Conservation (phyloP, 2,797 vertebrate species). For the Salarias fasciatus region DNA sequence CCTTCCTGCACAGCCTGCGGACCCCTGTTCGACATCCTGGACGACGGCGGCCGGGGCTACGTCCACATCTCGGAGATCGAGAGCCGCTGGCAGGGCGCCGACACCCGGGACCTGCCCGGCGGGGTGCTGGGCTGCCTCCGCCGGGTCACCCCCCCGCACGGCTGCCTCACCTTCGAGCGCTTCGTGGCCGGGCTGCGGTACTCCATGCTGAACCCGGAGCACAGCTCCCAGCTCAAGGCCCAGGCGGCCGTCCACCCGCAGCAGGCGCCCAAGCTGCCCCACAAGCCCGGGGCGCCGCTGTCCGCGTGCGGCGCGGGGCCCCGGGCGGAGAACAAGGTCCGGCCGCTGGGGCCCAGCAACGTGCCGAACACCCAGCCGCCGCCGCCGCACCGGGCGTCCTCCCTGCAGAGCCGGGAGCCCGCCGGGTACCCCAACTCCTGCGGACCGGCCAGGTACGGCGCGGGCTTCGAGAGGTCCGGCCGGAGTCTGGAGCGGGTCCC, state of each 20-base stretch:
- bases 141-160: slow-evolving; percentile 88
- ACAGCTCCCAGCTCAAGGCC: slow-evolving; percentile 55
- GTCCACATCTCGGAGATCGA: slow-evolving; percentile 97
- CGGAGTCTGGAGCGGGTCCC: slow-evolving; percentile 70
- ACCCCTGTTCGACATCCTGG: slow-evolving; percentile 94
- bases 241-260: slow-evolving; percentile 60
- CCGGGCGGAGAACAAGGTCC: slow-evolving; percentile 76
- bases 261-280: slow-evolving; percentile 38
- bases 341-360: slow-evolving; percentile 83
- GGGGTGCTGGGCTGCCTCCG: slow-evolving; percentile 89
- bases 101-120: slow-evolving; percentile 86
- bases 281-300: slow-evolving; percentile 60
- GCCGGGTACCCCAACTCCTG: slow-evolving; percentile 48
- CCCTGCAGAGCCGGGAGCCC: slow-evolving; percentile 64
- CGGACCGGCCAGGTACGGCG: slow-evolving; percentile 54
- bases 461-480: slow-evolving; percentile 72
- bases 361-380: slow-evolving; percentile 73
- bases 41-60: slow-evolving; percentile 88
- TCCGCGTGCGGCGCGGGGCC: slow-evolving; percentile 54
- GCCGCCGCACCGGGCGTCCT: slow-evolving; percentile 65
- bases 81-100: slow-evolving; percentile 91
- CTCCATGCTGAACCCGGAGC: slow-evolving; percentile 87
- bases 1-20: slow-evolving; percentile 91
- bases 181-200: slow-evolving; percentile 91
- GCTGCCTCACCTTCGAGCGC: slow-evolving; percentile 93